Conservation (phyloP, 1,140 invertebrate genomes). For the Drosophila ananassae region DNA sequence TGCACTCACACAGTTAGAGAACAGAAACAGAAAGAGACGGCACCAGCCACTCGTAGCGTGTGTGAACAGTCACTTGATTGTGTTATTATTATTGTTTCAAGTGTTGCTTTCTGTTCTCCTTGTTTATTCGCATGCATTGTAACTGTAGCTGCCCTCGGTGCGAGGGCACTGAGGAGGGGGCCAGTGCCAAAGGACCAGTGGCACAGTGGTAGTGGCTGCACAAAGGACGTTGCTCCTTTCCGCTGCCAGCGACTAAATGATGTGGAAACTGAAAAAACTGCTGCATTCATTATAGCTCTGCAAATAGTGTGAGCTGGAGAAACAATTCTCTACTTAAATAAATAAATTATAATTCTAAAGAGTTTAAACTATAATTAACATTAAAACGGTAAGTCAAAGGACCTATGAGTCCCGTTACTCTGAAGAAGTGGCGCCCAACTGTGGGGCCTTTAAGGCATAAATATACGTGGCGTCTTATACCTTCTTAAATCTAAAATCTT, state of each 20-base stretch:
- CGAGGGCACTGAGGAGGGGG: not conserved
- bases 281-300: not conserved
- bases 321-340: too few relatives aligned
- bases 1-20: constrained; percentile 30
- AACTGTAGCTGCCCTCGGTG: constrained; percentile 58
- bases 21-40: not conserved
- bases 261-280: not conserved
- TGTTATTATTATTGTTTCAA: constrained; percentile 83
- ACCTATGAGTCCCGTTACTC: too few relatives aligned
- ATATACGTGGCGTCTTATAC: too few relatives aligned
- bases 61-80: constrained; percentile 80
- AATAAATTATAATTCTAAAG: too few relatives aligned
- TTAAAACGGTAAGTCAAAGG: too few relatives aligned
- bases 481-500: too few relatives aligned
- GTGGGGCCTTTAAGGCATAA: too few relatives aligned
- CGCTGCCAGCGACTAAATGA: not conserved
- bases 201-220: constrained; percentile 32
- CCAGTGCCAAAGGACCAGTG: constrained; percentile 2
- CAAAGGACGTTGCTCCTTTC: constrained; percentile 1
- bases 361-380: too few relatives aligned
- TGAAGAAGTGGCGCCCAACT: too few relatives aligned
- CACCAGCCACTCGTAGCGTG: constrained; percentile 30
- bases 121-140: constrained; percentile 77
- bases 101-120: constrained; percentile 66
- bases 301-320: not conserved